Evolutionary conservation across 2,888 invertebrate species (phyloP).

Genomic region (Timema podura): DNA sequence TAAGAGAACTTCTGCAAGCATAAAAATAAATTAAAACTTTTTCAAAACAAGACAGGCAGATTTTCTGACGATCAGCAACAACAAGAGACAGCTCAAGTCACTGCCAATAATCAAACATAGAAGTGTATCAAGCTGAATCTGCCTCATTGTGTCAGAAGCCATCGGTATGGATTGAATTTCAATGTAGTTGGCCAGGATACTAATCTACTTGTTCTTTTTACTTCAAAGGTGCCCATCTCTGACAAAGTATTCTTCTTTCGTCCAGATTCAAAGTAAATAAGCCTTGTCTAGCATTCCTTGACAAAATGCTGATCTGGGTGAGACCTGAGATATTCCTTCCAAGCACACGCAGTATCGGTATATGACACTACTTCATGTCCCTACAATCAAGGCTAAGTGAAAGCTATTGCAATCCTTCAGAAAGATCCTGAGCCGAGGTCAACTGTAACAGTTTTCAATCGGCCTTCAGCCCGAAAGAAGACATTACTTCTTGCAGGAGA

Average conservation of each 20-base stretch:
- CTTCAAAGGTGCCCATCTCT: not conserved
- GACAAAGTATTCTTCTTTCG: not conserved
- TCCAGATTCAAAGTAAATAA: not conserved
- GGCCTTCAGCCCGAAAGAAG: not conserved
- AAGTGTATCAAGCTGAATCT: too few species aligned
- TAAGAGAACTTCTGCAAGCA: too few species aligned
- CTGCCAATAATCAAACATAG: too few species aligned
- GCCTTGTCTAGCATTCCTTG: not conserved
- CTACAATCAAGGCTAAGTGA: conserved; percentile 3
- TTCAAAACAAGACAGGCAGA: too few species aligned
- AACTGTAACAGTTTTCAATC: not conserved
- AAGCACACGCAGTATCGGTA: not conserved
- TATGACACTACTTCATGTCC: conserved; percentile 3
- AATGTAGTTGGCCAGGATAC: not conserved
- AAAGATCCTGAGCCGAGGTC: not conserved
- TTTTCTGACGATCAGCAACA: too few species aligned
- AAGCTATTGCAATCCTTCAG: not conserved
- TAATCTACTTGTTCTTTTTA: not conserved
- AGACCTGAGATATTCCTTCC: not conserved
- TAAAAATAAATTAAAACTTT: too few species aligned
- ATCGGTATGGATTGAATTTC: not conserved
- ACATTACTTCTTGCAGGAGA: not conserved
- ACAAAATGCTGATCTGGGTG: not conserved
- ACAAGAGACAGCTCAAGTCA: too few species aligned
- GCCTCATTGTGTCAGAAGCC: not conserved